phyloP scores from a whole-genome alignment of 2,113 vertebrate species.

The Boulengeromyrus knoepffleri region DNA sequence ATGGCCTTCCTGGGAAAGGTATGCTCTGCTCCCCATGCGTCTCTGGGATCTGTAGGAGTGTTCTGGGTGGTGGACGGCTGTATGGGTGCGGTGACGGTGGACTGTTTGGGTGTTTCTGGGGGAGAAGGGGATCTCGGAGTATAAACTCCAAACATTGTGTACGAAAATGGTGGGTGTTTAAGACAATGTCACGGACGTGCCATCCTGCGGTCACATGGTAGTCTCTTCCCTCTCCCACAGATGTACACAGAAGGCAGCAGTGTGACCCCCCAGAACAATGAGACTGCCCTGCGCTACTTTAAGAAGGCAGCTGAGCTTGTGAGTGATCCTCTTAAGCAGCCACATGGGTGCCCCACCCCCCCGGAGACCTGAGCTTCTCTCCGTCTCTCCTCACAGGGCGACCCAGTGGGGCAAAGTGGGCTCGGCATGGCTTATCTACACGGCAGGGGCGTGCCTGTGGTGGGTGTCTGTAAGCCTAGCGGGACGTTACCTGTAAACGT shows the following conservation, averaged over 20 bases:
- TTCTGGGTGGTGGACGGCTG: not conserved
- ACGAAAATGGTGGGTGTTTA: not conserved
- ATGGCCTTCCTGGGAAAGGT: conserved; percentile 98
- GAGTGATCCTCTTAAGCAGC: conserved; percentile 24
- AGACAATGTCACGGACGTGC: not conserved
- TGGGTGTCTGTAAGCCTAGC: conserved; percentile 49
- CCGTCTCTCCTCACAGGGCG: conserved; percentile 66
- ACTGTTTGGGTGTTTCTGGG: not conserved
- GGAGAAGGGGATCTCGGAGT: not conserved
- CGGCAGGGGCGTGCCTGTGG: conserved; percentile 89
- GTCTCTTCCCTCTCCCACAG: conserved; percentile 51
- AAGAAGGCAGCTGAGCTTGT: conserved; percentile 97
- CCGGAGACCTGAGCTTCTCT: not conserved
- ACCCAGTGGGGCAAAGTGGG: conserved; percentile 95
- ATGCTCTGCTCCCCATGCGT: not conserved
- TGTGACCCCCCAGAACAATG: conserved; percentile 86
- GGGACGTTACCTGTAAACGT: not conserved
- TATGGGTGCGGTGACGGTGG: not conserved
- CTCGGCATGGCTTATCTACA: conserved; percentile 97
- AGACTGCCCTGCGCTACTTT: conserved; percentile 93
- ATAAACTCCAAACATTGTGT: not conserved
- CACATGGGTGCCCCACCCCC: not conserved
- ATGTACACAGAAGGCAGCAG: conserved; percentile 98
- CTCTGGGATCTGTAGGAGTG: not conserved
- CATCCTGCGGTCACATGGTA: not conserved